Conservation (phyloP, 2,797 vertebrate species). For the Apodemus agrarius region DNA sequence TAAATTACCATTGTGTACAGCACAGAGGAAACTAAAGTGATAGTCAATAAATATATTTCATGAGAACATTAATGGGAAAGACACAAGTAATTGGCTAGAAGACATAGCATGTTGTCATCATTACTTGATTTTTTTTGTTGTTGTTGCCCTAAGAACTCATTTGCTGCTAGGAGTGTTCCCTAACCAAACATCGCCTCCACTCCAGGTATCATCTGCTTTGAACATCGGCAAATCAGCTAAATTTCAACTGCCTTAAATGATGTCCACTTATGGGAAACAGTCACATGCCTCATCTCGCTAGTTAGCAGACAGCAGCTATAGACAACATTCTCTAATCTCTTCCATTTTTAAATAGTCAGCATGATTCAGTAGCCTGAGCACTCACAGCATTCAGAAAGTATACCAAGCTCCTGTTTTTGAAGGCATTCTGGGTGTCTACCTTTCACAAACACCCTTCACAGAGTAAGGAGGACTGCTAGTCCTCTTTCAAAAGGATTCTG, state of each 20-base stretch:
- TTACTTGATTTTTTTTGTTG: conserved; percentile 7
- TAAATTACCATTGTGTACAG: neutral
- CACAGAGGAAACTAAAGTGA: neutral
- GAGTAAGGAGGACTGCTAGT: neutral
- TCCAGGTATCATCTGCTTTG: neutral
- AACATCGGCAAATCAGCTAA: neutral
- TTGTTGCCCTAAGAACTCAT: neutral
- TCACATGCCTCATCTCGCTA: no score
- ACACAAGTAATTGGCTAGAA: conserved; percentile 42
- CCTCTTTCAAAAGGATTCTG: neutral
- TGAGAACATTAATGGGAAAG: conserved; percentile 28
- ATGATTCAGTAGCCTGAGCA: neutral
- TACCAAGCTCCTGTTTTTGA: neutral
- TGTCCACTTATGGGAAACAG: neutral
- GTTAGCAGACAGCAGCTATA: neutral
- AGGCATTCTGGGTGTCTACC: neutral
- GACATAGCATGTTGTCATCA: neutral
- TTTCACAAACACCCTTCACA: neutral
- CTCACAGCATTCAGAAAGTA: neutral
- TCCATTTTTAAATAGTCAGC: neutral
- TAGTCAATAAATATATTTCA: conserved; percentile 40
- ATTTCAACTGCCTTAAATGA: neutral
- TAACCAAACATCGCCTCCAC: neutral
- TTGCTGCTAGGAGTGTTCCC: conserved; percentile 49
- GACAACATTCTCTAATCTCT: neutral